Evolutionary conservation across 2,888 invertebrate genomes (phyloP).

Genomic region (Alloscopus bannaensis): DNA sequence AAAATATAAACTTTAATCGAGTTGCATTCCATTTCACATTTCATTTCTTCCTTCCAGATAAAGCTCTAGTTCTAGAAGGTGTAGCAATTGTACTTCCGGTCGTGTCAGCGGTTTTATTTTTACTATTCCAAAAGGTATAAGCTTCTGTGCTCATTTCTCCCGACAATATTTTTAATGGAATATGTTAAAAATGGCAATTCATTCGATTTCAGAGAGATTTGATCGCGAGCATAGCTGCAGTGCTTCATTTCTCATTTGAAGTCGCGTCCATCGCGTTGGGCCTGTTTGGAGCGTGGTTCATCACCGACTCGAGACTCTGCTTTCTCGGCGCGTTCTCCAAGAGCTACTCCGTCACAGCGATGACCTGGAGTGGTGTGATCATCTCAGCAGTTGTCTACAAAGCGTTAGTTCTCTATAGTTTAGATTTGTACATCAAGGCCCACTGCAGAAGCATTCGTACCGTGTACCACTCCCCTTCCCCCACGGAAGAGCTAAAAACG

Average conservation of each 20-base stretch:
- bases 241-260: conserved; percentile 27
- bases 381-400: conserved; percentile 26
- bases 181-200: neutral
- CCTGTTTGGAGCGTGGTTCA: conserved; percentile 36
- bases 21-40: neutral
- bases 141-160: too few species aligned
- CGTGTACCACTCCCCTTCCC: neutral
- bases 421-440: conserved; percentile 14
- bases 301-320: conserved; percentile 26
- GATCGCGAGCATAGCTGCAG: neutral
- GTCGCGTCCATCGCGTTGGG: conserved; percentile 13
- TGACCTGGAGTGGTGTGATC: neutral
- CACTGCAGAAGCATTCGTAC: conserved; percentile 12
- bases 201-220: conserved; percentile 20
- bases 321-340: conserved; percentile 16
- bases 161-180: neutral
- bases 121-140: conserved; percentile 37
- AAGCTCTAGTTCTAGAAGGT: conserved; percentile 24
- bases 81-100: conserved; percentile 20
- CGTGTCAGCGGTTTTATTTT: conserved; percentile 15
- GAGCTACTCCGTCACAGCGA: neutral
- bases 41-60: conserved; percentile 13
- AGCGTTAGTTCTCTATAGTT: conserved; percentile 13
- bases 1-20: neutral
- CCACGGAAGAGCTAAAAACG: conserved; percentile 15